Evolutionary conservation across 2,797 vertebrate species (phyloP).

Genomic region (Pangasius mekongensis): DNA sequence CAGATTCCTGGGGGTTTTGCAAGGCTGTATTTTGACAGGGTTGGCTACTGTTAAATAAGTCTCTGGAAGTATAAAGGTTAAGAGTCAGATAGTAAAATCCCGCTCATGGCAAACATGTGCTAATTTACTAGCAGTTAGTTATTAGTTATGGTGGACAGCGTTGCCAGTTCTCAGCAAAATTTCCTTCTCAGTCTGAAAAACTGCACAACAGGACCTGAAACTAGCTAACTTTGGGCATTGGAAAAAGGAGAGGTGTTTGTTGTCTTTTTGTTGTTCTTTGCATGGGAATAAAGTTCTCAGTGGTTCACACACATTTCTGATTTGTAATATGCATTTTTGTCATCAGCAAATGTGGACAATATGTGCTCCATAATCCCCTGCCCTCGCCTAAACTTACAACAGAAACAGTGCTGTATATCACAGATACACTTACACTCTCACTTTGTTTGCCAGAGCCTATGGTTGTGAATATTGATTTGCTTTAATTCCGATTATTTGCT

Average conservation of each 20-base stretch:
- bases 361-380: not conserved
- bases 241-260: not conserved
- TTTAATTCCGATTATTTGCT: not conserved
- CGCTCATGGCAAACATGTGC: not conserved
- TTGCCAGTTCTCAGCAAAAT: not conserved
- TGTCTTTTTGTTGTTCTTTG: not conserved
- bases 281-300: not conserved
- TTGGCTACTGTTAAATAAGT: not conserved
- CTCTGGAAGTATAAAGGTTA: not conserved
- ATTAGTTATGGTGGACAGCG: not conserved
- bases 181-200: not conserved
- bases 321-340: not conserved
- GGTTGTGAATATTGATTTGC: not conserved
- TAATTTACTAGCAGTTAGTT: not conserved
- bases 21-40: not conserved
- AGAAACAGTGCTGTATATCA: not conserved
- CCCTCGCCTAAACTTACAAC: not conserved
- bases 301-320: not conserved
- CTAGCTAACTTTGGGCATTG: not conserved
- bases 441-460: not conserved
- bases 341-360: not conserved
- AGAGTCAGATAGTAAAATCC: not conserved
- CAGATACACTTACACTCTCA: not conserved
- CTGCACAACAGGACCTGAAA: not conserved
- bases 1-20: not conserved